Evolutionary conservation across 2,888 invertebrate species (phyloP), one percentile per base, ranked within the genome.

Genomic region (Hirtodrosophila cameraria): DNA sequence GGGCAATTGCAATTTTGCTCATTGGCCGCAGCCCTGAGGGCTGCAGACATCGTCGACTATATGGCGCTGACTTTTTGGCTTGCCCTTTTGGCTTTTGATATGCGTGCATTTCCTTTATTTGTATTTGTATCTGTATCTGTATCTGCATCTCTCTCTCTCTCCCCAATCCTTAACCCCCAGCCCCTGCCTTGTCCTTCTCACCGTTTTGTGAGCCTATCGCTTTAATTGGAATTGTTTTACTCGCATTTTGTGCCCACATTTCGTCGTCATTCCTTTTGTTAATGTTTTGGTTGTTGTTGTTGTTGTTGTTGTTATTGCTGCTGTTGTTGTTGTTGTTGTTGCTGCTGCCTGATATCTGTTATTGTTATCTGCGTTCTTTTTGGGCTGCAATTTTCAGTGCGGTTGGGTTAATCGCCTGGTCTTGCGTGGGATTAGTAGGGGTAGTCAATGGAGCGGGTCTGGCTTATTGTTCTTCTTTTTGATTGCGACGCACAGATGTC

Each of bases 201-300:
- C 31, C 7, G 1, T 45, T 41, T 45, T 35, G 9, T 35, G 36
- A 18, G 70, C 74, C 67, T 75, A 70, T 80, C 65, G 48, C 74
- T 60, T 70, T 80, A 76, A 83, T 83, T 69, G 83, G 80, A 76
- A 76, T 67, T 71, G 70, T 76, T 83, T 69, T 79, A 68, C 65
- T 75, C 68, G 39, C 66, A 63, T 81, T 78, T 78, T 53, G 48
- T 41, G 54, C 66, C 82, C 76, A 71, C 76, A 79, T 64, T 65
- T 65, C 46, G 66, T 57, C 36, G 73, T 60, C 55, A 23, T 23
- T 23, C 41, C 61, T 67, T 66, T 71, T 68, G 74, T 75, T 63
- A 61, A 54, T 58, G 46, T 59, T n/a, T n/a, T n/a, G n/a, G n/a
- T n/a, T n/a, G n/a, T n/a, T n/a, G n/a, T n/a, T n/a, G n/a, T 48